Evolutionary conservation across 1,140 invertebrate genomes (phyloP).

Genomic region (Leptestheria dahalacensis): DNA sequence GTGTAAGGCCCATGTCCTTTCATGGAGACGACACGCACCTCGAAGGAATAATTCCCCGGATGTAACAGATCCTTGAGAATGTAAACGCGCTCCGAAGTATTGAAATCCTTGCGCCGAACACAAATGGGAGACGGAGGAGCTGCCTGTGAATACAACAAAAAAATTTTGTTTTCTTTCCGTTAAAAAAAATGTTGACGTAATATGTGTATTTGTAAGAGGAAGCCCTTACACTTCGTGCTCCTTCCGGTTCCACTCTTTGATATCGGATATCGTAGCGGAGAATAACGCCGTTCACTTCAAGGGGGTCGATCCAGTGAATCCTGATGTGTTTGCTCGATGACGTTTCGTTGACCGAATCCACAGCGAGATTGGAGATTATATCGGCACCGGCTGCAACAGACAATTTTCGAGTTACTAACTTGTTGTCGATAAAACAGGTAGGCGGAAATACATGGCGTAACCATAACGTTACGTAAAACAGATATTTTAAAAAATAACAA

Average conservation of each 20-base stretch:
- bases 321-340: slow-evolving; percentile 28
- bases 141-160: not conserved
- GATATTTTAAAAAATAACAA: not conserved
- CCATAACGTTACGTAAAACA: not conserved
- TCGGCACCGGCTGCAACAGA: slow-evolving; percentile 14
- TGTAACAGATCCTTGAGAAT: slow-evolving; percentile 36
- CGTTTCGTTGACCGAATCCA: slow-evolving; percentile 17
- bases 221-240: slow-evolving; percentile 30
- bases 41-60: slow-evolving; percentile 72
- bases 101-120: slow-evolving; percentile 36
- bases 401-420: too few relatives aligned
- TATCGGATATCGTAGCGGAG: slow-evolving; percentile 66
- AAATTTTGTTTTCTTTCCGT: not conserved
- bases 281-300: slow-evolving; percentile 69
- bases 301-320: slow-evolving; percentile 57
- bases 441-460: too few relatives aligned
- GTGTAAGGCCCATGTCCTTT: slow-evolving; percentile 58
- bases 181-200: not conserved
- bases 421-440: too few relatives aligned
- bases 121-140: slow-evolving; percentile 35
- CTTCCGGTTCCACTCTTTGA: slow-evolving; percentile 26
- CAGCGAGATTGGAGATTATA: slow-evolving; percentile 18
- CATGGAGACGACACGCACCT: slow-evolving; percentile 59
- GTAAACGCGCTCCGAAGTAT: slow-evolving; percentile 25
- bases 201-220: too few relatives aligned